phyloP scores from a whole-genome alignment of 1,140 invertebrate genomes.

The Ectropis grisescens region DNA sequence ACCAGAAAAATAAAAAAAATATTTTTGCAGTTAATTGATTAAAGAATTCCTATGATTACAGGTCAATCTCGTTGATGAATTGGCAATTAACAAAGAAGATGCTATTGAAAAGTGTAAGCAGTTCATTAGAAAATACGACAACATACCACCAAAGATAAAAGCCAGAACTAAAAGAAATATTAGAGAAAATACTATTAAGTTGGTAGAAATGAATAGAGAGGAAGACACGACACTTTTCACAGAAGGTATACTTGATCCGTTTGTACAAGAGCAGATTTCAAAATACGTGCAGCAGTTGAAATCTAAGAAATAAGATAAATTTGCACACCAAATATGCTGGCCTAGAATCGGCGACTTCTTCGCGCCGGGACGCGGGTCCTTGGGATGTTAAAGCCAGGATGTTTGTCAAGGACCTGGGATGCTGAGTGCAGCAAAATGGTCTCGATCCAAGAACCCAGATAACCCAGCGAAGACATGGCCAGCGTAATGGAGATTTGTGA shows the following conservation, averaged over 20 bases:
- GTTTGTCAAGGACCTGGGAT: too few relatives aligned
- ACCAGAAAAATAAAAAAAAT: too few relatives aligned
- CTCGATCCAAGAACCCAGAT: too few relatives aligned
- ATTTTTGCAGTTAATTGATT: too few relatives aligned
- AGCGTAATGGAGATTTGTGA: too few relatives aligned
- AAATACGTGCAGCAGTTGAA: slow-evolving; percentile 65
- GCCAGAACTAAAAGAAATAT: slow-evolving; percentile 72
- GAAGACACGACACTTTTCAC: slow-evolving; percentile 73
- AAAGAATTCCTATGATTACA: slow-evolving; percentile 5
- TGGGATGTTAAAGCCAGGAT: too few relatives aligned
- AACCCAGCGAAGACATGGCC: too few relatives aligned
- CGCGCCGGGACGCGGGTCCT: too few relatives aligned
- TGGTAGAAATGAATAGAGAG: slow-evolving; percentile 71
- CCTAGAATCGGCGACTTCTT: too few relatives aligned
- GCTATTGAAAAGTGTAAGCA: slow-evolving; percentile 73
- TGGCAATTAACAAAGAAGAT: slow-evolving; percentile 76
- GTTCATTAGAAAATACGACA: slow-evolving; percentile 73
- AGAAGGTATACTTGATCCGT: slow-evolving; percentile 65
- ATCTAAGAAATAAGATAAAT: too few relatives aligned
- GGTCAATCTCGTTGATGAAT: slow-evolving; percentile 81
- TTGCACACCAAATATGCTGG: too few relatives aligned
- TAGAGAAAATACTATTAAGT: slow-evolving; percentile 64
- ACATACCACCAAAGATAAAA: slow-evolving; percentile 72
- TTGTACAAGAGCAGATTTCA: slow-evolving; percentile 75
- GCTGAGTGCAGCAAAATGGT: too few relatives aligned